Evolutionary conservation across 2,113 vertebrate genomes (phyloP).

Genomic region (Hystrix cristata): DNA sequence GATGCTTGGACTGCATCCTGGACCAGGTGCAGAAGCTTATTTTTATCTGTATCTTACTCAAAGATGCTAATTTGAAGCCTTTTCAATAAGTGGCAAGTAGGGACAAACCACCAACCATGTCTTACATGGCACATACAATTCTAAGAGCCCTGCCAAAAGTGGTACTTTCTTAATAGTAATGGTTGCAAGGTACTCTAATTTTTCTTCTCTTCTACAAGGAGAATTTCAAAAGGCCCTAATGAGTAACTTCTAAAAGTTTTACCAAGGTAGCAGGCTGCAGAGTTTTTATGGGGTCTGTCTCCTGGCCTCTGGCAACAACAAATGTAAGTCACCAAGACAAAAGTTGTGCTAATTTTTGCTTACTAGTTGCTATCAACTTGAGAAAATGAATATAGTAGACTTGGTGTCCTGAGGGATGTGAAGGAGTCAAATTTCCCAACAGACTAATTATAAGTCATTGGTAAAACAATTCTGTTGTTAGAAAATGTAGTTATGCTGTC

Average conservation of each 20-base stretch:
- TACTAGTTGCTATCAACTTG: background rate
- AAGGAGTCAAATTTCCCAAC: background rate
- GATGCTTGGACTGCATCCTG: background rate
- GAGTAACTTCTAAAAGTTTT: conserved; percentile 15
- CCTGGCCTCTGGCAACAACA: background rate
- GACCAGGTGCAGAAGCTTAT: background rate
- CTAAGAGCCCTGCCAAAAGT: background rate
- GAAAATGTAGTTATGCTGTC: background rate
- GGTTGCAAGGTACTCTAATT: background rate
- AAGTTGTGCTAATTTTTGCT: background rate
- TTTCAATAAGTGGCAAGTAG: background rate
- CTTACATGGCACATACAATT: background rate
- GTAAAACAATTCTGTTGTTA: background rate
- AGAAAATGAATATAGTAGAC: conserved; percentile 13
- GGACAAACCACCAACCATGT: background rate
- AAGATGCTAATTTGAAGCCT: background rate
- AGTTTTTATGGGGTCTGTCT: background rate
- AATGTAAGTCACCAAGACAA: background rate
- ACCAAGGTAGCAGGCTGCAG: background rate
- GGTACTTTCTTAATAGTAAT: background rate
- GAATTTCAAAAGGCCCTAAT: background rate
- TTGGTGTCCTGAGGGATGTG: background rate
- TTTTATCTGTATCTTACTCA: conserved; percentile 4
- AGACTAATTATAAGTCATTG: background rate
- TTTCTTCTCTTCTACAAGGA: background rate